Conservation (phyloP, 1,140 invertebrate genomes). For the Ceratoteleas bidentatus region DNA sequence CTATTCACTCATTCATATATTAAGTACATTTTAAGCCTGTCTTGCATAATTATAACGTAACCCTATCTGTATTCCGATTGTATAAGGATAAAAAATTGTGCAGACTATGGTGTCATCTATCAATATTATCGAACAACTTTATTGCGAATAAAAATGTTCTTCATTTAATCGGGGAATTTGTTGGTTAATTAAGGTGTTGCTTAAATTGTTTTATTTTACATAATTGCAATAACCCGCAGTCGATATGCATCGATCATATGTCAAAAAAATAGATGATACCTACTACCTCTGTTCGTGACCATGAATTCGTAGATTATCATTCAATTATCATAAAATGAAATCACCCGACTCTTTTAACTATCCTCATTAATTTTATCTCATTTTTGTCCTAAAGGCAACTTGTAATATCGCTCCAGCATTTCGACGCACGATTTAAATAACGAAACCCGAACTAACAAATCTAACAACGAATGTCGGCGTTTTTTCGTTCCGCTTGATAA, state of each 20-base stretch:
- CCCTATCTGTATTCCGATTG: background rate
- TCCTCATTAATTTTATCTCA: conserved; percentile 18
- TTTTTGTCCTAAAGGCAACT: background rate
- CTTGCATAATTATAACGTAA: background rate
- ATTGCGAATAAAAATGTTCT: background rate
- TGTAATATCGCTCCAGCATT: no score
- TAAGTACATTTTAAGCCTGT: background rate
- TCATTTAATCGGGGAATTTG: no score
- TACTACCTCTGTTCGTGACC: background rate
- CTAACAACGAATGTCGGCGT: no score
- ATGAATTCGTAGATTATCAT: conserved; percentile 14
- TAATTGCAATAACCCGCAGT: background rate
- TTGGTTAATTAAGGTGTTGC: background rate
- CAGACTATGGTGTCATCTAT: background rate
- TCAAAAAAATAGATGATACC: conserved; percentile 1
- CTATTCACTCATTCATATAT: background rate
- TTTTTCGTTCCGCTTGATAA: background rate
- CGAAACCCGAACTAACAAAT: no score
- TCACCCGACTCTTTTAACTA: conserved; percentile 11
- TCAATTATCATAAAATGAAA: conserved; percentile 16
- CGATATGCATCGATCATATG: conserved; percentile 2
- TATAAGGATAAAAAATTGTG: background rate
- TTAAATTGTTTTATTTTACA: background rate
- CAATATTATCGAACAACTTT: background rate
- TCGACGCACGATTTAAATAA: background rate